A percentile compares a stretch with the other conserved stretches of the same genome.
Evolutionary conservation across 1,140 invertebrate genomes (phyloP).

Genomic region (Halictus rubicundus): DNA sequence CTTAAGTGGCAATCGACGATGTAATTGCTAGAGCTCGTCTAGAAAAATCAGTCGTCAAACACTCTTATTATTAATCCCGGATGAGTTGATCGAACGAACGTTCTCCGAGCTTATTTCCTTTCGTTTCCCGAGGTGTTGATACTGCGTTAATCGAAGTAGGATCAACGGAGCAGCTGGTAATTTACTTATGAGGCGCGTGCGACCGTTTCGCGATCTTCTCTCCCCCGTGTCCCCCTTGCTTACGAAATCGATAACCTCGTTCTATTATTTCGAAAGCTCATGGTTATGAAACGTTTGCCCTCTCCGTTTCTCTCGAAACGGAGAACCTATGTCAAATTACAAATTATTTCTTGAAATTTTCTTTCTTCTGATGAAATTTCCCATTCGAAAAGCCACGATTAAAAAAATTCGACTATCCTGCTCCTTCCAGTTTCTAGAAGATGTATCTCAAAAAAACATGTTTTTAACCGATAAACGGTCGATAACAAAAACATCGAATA

Average conservation of each 20-base stretch:
- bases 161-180: constrained; percentile 64
- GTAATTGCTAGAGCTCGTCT: constrained; percentile 68
- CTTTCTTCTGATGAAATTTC: too few relatives aligned
- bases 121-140: constrained; percentile 57
- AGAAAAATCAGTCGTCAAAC: constrained; percentile 74
- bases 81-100: constrained; percentile 56
- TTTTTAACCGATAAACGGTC: too few relatives aligned
- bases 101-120: constrained; percentile 45
- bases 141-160: constrained; percentile 67
- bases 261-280: not conserved
- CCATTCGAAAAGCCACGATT: too few relatives aligned
- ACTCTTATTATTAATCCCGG: constrained; percentile 72
- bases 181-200: constrained; percentile 34
- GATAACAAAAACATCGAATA: too few relatives aligned
- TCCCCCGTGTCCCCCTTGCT: not conserved
- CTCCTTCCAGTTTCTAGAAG: too few relatives aligned
- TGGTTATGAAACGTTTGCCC: too few relatives aligned
- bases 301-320: too few relatives aligned
- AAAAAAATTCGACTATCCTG: too few relatives aligned
- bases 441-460: too few relatives aligned
- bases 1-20: constrained; percentile 63
- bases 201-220: not conserved
- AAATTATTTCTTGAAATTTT: too few relatives aligned
- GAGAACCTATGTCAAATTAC: too few relatives aligned
- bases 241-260: constrained; percentile 17